Evolutionary conservation across 1,140 invertebrate genomes (phyloP).

Genomic region (Pogonus chalceus): DNA sequence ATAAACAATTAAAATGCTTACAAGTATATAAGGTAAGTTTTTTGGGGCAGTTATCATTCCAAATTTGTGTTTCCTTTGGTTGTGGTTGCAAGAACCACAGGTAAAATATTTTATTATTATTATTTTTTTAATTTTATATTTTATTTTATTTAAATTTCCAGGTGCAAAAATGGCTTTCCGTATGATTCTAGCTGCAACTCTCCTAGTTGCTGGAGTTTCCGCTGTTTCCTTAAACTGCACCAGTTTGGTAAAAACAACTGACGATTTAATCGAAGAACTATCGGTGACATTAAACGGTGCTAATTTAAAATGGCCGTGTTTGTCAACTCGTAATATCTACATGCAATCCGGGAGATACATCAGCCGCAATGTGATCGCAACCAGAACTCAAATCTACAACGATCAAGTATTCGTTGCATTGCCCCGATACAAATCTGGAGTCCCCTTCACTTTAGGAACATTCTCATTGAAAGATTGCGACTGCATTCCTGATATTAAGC

Average conservation of each 20-base stretch:
- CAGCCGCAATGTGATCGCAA: constrained; percentile 47
- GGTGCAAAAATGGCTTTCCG: neutral
- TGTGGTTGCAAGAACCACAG: no score
- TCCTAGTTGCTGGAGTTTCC: neutral
- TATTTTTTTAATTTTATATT: no score
- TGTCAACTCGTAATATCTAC: constrained; percentile 41
- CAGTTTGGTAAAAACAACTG: constrained; percentile 9
- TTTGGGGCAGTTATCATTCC: no score
- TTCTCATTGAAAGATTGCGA: constrained; percentile 34
- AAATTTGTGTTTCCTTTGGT: no score
- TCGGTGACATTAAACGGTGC: constrained; percentile 31
- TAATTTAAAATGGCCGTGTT: constrained; percentile 43
- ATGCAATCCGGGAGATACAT: constrained; percentile 42
- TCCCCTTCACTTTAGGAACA: constrained; percentile 44
- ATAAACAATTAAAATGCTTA: no score
- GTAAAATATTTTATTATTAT: no score
- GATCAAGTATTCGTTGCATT: constrained; percentile 44
- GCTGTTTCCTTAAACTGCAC: neutral
- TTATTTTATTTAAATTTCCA: no score
- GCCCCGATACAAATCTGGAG: constrained; percentile 44
- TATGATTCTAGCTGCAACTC: neutral
- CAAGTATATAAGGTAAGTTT: no score
- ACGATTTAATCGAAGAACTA: constrained; percentile 21
- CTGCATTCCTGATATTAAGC: constrained; percentile 35
- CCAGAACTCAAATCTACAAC: constrained; percentile 41